Evolutionary conservation across 2,888 invertebrate genomes (phyloP), one percentile per base, ranked within the genome.

Genomic region (Lasioglossum vierecki): DNA sequence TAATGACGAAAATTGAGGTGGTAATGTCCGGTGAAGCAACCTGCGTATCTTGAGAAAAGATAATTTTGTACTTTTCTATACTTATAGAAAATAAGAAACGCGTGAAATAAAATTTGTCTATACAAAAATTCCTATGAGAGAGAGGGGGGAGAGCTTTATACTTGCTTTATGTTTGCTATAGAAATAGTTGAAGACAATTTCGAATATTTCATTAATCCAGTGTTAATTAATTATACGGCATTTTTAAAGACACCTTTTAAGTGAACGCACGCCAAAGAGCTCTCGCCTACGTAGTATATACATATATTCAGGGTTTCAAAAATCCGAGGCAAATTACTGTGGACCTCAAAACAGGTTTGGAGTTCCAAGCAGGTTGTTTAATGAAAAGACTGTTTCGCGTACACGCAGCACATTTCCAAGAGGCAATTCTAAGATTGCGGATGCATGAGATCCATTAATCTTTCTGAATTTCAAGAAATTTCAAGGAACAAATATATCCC

Each of bases 271-370:
- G 15, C 41, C 72, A 35, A 2, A 26, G 15, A 26, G 80, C 66
- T 76, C 66, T 76, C 66, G 72, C 66, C 76, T 80, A 76, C 66
- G 18, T 26, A 26, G 53, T 80, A 73, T 66, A 18, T 35, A 26
- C 53, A 66, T 39, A 66, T 39, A 80, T 80, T 80, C 71, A 76
- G 46, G 30, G 70, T 72, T 39, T 76, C 22, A 80, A 80, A 83
- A 83, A 83, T 76, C 53, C 46, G 80, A 76, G 63, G 80, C 6
- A 46, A 80, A 83, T 76, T 83, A 44, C 76, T 26, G 80, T 22
- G 71, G 63, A 73, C 57, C 76, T 66, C 35, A 26, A 72, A 80
- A 83, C 39, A 57, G 76, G 76, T 76, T 76, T 73, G 44, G 39
- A 83, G 66, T 72, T 73, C 53, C 66, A 26, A 80, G 71, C 26